These are phyloP conservation scores for Macropodus opercularis DNA, from an alignment of 2,797 vertebrate species.

Conservation along the genomic window DNA sequence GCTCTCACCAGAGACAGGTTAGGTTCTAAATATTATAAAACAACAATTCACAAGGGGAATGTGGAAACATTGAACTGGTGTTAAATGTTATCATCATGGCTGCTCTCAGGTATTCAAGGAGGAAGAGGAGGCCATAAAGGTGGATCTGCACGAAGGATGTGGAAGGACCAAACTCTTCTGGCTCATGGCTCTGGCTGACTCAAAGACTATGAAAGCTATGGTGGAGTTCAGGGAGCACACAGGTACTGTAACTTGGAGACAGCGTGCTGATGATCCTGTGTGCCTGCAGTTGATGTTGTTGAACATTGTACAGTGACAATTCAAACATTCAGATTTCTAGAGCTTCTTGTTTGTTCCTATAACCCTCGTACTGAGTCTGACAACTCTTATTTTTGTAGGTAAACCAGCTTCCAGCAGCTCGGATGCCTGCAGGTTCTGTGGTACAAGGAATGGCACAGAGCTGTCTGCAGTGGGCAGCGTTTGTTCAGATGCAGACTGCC, in stretches of 20 bases:
- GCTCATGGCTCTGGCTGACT: constrained; percentile 99
- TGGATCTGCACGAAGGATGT: constrained; percentile 98
- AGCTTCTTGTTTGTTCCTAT: background rate
- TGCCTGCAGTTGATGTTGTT: background rate
- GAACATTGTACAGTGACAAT: background rate
- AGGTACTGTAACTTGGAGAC: constrained; percentile 78
- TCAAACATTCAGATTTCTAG: background rate
- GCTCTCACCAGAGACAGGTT: constrained; percentile 98
- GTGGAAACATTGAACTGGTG: background rate
- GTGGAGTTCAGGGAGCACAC: constrained; percentile 99
- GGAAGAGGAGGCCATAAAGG: constrained; percentile 99
- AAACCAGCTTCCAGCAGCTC: constrained; percentile 97
- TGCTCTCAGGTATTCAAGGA: constrained; percentile 95
- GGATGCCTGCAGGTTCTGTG: constrained; percentile 97
- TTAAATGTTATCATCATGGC: constrained; percentile 3
- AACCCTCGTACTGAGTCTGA: background rate
- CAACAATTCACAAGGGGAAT: accelerated
- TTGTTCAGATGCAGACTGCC: constrained; percentile 95
- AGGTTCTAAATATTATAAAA: background rate
- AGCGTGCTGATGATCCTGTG: background rate
- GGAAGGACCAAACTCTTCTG: constrained; percentile 99
- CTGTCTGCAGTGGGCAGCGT: constrained; percentile 97
- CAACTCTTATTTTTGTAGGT: constrained; percentile 74
- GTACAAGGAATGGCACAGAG: constrained; percentile 95
- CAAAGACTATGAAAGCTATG: constrained; percentile 99